Conservation (phyloP, 2,113 vertebrate species). For the Numenius arquata region DNA sequence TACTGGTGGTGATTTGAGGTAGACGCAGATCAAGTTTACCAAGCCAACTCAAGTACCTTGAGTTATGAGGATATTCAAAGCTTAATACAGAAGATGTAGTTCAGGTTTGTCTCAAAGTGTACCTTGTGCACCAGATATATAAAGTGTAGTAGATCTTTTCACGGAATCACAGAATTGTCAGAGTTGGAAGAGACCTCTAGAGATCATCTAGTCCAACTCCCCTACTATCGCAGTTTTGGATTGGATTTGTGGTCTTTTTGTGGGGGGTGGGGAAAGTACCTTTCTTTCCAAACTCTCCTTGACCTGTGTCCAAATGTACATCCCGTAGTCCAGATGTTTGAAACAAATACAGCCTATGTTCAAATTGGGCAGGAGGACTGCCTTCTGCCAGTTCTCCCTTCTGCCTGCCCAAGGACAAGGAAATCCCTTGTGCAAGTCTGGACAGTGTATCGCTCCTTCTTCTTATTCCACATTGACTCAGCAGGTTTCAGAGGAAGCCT, state of each 20-base stretch:
- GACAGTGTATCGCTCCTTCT: neutral
- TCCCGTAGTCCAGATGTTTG: neutral
- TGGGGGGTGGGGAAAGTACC: neutral
- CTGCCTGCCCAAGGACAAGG: slow-evolving; percentile 24
- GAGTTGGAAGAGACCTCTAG: no score
- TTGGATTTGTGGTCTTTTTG: neutral
- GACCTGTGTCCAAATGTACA: neutral
- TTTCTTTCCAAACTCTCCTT: slow-evolving; percentile 1
- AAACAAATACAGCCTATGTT: neutral
- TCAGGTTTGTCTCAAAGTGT: neutral
- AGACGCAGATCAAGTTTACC: neutral
- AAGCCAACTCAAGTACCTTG: neutral
- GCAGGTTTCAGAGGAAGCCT: slow-evolving; percentile 30
- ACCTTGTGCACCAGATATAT: neutral
- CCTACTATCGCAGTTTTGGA: neutral
- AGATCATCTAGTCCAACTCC: no score
- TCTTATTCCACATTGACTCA: slow-evolving; percentile 30
- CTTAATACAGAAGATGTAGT: neutral
- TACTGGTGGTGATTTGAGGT: neutral
- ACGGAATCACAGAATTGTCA: no score
- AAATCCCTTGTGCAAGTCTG: slow-evolving; percentile 12
- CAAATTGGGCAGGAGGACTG: neutral
- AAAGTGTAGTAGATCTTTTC: neutral
- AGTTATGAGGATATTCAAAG: neutral
- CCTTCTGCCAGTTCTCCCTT: neutral